Percentiles rank a stretch among this genome's conserved stretches.
Evolutionary conservation across 2,797 vertebrate genomes (phyloP).

Genomic region (Myoxocephalus aenaeus): DNA sequence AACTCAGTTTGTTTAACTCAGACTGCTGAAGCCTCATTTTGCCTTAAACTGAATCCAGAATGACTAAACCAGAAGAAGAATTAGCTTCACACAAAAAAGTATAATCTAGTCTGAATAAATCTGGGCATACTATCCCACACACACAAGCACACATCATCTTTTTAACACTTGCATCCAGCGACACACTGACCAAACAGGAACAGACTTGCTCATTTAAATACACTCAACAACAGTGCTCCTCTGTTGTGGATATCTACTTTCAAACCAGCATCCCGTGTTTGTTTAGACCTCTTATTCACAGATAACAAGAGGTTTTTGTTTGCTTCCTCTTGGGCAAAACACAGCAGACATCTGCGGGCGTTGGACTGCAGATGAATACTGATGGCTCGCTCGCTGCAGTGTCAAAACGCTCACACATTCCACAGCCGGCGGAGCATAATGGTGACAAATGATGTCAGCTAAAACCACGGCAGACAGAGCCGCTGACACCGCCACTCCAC

Average conservation of each 20-base stretch:
- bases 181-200: conserved; percentile 21
- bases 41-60: neutral
- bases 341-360: conserved; percentile 59
- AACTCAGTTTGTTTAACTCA: neutral
- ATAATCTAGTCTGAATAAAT: neutral
- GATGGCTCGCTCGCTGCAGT: conserved; percentile 48
- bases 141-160: neutral
- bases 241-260: conserved; percentile 49
- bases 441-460: conserved; percentile 71
- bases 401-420: conserved; percentile 62
- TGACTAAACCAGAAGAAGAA: neutral
- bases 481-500: conserved; percentile 34
- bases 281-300: conserved; percentile 52
- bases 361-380: conserved; percentile 49
- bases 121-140: neutral
- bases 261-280: conserved; percentile 43
- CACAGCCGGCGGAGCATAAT: conserved; percentile 62
- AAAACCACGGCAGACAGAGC: conserved; percentile 31
- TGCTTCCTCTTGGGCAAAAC: conserved; percentile 50
- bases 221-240: conserved; percentile 31
- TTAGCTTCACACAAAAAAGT: neutral
- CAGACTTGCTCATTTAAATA: conserved; percentile 21
- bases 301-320: conserved; percentile 73
- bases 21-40: neutral
- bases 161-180: conserved; percentile 2